Evolutionary conservation across 2,113 vertebrate species (phyloP).

Genomic region (Psettodes erumei): DNA sequence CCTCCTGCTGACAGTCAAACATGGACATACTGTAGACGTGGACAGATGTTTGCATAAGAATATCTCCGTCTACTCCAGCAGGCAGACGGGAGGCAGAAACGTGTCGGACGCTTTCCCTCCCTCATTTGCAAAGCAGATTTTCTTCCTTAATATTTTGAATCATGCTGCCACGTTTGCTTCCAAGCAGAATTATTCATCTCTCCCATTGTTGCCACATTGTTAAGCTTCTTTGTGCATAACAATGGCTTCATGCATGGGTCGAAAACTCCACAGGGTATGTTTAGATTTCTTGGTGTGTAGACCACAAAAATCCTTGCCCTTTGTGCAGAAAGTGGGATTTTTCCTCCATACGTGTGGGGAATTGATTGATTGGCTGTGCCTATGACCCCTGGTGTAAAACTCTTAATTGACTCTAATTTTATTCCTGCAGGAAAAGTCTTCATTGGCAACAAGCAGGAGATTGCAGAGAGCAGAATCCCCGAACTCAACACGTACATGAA

Average conservation of each 20-base stretch:
- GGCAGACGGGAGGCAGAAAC: too few species aligned
- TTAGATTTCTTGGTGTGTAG: background rate
- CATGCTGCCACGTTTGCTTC: too few species aligned
- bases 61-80: too few species aligned
- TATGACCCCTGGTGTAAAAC: background rate
- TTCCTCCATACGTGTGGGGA: background rate
- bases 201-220: background rate
- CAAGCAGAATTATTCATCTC: background rate
- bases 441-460: conserved; percentile 92
- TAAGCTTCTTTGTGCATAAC: background rate
- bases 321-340: background rate
- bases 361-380: background rate
- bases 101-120: too few species aligned
- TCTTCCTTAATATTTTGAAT: background rate
- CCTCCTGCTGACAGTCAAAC: too few species aligned
- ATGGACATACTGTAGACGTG: too few species aligned
- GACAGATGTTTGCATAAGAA: too few species aligned
- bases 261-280: background rate
- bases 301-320: background rate
- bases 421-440: conserved; percentile 89
- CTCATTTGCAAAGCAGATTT: too few species aligned
- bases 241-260: too few species aligned
- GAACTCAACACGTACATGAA: conserved; percentile 94
- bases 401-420: background rate
- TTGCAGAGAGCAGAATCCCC: conserved; percentile 91